These are phyloP conservation scores for Ophion ellenae DNA, from an alignment of 2,888 invertebrate species.

Conservation along the genomic window DNA sequence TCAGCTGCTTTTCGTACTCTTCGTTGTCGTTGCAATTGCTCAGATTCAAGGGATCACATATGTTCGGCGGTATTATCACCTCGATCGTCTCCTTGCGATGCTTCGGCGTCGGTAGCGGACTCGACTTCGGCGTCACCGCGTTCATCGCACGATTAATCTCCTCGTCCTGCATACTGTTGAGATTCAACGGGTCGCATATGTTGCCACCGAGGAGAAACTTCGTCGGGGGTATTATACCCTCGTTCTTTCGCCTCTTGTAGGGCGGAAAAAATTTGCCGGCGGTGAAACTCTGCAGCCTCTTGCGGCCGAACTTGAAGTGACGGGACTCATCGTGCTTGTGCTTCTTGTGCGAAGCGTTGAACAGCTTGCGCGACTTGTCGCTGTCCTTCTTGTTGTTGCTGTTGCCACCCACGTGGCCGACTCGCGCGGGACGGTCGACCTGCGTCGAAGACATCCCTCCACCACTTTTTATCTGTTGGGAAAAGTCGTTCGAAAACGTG, in stretches of 20 bases:
- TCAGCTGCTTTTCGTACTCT: slow-evolving; percentile 92
- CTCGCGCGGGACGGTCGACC: slow-evolving; percentile 82
- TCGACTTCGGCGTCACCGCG: slow-evolving; percentile 96
- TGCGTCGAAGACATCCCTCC: slow-evolving; percentile 83
- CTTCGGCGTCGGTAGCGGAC: slow-evolving; percentile 94
- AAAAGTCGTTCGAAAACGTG: background rate
- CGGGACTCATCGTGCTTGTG: slow-evolving; percentile 82
- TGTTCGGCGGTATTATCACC: slow-evolving; percentile 96
- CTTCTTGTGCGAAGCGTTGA: slow-evolving; percentile 79
- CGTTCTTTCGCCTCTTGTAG: slow-evolving; percentile 90
- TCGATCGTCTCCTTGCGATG: slow-evolving; percentile 92
- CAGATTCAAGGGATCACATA: slow-evolving; percentile 95
- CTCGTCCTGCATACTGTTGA: slow-evolving; percentile 95
- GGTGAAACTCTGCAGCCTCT: slow-evolving; percentile 89
- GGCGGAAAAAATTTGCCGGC: slow-evolving; percentile 90
- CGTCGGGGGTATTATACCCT: slow-evolving; percentile 92
- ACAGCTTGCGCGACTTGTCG: slow-evolving; percentile 77
- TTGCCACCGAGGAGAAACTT: slow-evolving; percentile 97
- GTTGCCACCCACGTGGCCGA: slow-evolving; percentile 71
- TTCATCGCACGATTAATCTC: slow-evolving; percentile 92
- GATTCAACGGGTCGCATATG: slow-evolving; percentile 96
- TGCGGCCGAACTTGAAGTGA: slow-evolving; percentile 84
- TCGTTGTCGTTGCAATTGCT: slow-evolving; percentile 89
- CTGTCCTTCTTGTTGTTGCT: slow-evolving; percentile 77
- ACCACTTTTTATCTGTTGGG: slow-evolving; percentile 10